Evolutionary conservation across 2,888 invertebrate species (phyloP).

Genomic region (Leptopilina myrica): DNA sequence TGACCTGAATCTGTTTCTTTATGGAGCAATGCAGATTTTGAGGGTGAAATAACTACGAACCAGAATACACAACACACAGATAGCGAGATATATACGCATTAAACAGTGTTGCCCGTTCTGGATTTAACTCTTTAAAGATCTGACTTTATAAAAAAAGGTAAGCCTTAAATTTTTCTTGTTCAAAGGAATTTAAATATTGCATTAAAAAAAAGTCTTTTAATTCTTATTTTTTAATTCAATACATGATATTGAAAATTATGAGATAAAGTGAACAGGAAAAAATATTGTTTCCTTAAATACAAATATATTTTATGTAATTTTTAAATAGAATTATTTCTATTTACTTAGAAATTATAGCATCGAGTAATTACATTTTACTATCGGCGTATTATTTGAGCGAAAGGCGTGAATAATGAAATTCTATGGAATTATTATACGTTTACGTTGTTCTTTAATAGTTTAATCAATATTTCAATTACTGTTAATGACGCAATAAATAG

Average conservation of each 20-base stretch:
- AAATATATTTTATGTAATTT: too few relatives aligned
- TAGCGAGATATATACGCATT: slow-evolving; percentile 14
- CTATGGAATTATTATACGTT: neutral
- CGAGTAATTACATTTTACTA: neutral
- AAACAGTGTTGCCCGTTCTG: neutral
- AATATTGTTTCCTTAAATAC: too few relatives aligned
- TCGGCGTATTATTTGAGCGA: neutral
- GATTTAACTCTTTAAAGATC: neutral
- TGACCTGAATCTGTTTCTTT: slow-evolving; percentile 27
- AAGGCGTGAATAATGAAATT: neutral
- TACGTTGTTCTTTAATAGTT: neutral
- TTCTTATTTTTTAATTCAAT: too few relatives aligned
- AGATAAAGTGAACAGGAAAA: too few relatives aligned
- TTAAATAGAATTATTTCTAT: too few relatives aligned
- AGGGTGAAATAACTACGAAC: slow-evolving; percentile 28
- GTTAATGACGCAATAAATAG: neutral
- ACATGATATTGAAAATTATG: too few relatives aligned
- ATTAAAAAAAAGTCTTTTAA: too few relatives aligned
- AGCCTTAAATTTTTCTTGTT: neutral
- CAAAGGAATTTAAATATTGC: neutral
- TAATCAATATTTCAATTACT: neutral
- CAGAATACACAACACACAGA: neutral
- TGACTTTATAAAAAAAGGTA: neutral
- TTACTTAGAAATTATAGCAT: too few relatives aligned
- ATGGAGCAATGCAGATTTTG: slow-evolving; percentile 29